Evolutionary conservation across 2,888 invertebrate species (phyloP), one percentile per base, ranked within the genome.

Genomic region (Platycheirus albimanus): DNA sequence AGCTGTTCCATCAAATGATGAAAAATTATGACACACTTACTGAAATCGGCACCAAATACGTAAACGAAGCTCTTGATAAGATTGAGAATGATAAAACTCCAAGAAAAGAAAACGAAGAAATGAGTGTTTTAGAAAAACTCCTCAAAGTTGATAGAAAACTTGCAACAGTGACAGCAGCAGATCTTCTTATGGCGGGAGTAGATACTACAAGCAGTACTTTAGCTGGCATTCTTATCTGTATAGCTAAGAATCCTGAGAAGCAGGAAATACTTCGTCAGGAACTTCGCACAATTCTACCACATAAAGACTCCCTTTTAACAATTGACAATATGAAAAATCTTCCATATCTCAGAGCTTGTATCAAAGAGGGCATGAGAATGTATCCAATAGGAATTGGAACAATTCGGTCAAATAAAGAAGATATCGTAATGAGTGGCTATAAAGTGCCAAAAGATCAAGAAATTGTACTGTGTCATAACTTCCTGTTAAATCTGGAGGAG

Each of bases 361-460:
- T 95, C 38, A 95, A 94, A 87, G 95, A 95, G 88, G 92, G 93
- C 0, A 89, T 94, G 74, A 91, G 95, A 86, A 69, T 94, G 8
- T 91, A 92, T 85, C 93, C 94, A 0, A 92, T 94, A 0, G 92
- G 92, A 0, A 88, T 92, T 8, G 94, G 92, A 0, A 93, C 92
- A 84, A 86, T 93, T 7, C 91, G 95, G 74, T 88, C 89, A 66
- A 91, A 93, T 54, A 88, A 89, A 0, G 91, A 92, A 38, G 93
- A 94, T 75, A 91, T 93, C 6, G 91, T 93, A 8, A 87, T 95
- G 0, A 91, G 92, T 13, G 94, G 93, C 7, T 95, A 94, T 86
- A 88, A 88, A 69, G 91, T 95, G 86, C 94, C 94, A 0, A 92
- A 92, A 88, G 92, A 92, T 58, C 94, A 95, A 88, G 93, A 96